phyloP scores from a whole-genome alignment of 1,140 invertebrate genomes.

The Oppia nitens region DNA sequence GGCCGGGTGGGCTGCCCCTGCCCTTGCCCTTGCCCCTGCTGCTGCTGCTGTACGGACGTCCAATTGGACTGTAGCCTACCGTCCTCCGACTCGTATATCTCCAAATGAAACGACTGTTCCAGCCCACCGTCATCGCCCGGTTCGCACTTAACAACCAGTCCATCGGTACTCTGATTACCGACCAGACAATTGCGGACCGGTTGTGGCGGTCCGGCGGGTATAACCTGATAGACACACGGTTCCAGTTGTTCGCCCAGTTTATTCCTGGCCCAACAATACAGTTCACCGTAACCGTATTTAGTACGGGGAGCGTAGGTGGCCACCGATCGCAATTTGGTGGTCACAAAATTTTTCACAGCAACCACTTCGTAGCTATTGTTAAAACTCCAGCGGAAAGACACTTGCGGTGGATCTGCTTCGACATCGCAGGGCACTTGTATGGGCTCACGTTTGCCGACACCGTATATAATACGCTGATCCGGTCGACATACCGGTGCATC shows the following conservation, averaged over 20 bases:
- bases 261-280: slow-evolving; percentile 69
- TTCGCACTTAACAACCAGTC: slow-evolving; percentile 52
- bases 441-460: slow-evolving; percentile 21
- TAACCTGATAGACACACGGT: slow-evolving; percentile 79
- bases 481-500: slow-evolving; percentile 22
- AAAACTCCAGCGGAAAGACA: slow-evolving; percentile 24
- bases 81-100: slow-evolving; percentile 48
- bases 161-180: slow-evolving; percentile 62
- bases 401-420: slow-evolving; percentile 22
- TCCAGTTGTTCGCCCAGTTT: slow-evolving; percentile 34
- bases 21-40: neutral
- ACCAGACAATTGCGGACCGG: slow-evolving; percentile 66
- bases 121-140: slow-evolving; percentile 72
- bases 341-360: slow-evolving; percentile 24
- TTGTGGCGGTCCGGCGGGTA: slow-evolving; percentile 60
- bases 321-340: slow-evolving; percentile 44
- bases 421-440: slow-evolving; percentile 23
- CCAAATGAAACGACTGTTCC: slow-evolving; percentile 57
- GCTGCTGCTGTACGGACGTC: neutral
- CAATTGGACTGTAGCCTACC: slow-evolving; percentile 21
- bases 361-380: slow-evolving; percentile 18
- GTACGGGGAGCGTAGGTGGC: slow-evolving; percentile 40
- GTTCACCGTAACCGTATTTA: slow-evolving; percentile 69
- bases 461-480: slow-evolving; percentile 19
- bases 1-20: neutral